A percentile compares a stretch with the other conserved stretches of the same genome.
Conservation (phyloP, 2,113 vertebrate species). For the Axis porcinus region DNA sequence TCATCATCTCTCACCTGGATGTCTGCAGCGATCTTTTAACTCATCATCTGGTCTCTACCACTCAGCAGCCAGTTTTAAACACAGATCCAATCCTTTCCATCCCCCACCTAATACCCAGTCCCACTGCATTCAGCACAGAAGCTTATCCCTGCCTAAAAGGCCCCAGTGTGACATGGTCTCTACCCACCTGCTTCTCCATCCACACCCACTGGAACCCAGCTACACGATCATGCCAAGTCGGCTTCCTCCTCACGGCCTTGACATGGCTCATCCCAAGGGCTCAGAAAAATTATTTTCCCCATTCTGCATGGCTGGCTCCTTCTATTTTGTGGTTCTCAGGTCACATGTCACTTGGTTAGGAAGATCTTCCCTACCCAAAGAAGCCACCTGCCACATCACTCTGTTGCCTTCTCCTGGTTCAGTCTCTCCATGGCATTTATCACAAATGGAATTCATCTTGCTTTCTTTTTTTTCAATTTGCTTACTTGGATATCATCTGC, state of each 20-base stretch:
- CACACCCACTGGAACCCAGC: background rate
- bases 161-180: background rate
- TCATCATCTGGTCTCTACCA: background rate
- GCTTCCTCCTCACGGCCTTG: background rate
- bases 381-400: background rate
- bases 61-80: background rate
- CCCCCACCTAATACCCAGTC: background rate
- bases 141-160: background rate
- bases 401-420: background rate
- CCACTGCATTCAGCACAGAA: background rate
- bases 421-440: background rate
- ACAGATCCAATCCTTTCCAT: background rate
- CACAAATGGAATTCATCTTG: background rate
- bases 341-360: background rate
- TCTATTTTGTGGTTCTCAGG: background rate
- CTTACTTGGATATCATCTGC: background rate
- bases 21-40: background rate
- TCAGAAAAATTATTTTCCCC: background rate
- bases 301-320: background rate
- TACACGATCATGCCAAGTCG: accelerated
- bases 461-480: background rate
- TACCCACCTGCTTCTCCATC: background rate
- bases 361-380: background rate
- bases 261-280: background rate
- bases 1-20: background rate